A percentile compares a stretch with the other conserved stretches of the same genome.
Conservation (phyloP, 2,888 invertebrate species). For the Caenorhabditis sp. region DNA sequence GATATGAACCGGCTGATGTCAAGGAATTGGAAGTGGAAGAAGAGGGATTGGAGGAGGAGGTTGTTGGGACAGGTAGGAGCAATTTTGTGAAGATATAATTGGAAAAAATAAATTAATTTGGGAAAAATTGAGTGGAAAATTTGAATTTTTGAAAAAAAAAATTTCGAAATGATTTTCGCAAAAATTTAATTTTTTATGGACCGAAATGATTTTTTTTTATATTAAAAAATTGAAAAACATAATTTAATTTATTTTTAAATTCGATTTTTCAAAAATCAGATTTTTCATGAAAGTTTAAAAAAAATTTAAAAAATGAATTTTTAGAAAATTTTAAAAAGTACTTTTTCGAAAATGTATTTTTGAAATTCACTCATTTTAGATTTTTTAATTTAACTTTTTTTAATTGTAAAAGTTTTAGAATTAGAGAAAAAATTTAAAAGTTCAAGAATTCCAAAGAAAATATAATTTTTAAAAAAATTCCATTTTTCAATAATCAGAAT, state of each 20-base stretch:
- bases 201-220: background rate
- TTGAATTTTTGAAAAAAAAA: slow-evolving; percentile 10
- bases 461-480: background rate
- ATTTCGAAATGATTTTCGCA: slow-evolving; percentile 1
- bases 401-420: background rate
- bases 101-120: too few species aligned
- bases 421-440: background rate
- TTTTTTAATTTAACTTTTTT: too few species aligned
- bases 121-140: too few species aligned
- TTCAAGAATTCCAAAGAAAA: background rate
- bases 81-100: too few species aligned
- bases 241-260: too few species aligned
- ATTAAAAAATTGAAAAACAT: slow-evolving; percentile 1
- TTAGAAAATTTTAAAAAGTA: too few species aligned
- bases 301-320: too few species aligned
- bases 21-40: slow-evolving; percentile 21
- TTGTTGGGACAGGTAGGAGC: slow-evolving; percentile 35
- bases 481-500: too few species aligned
- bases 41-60: slow-evolving; percentile 8
- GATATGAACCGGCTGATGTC: slow-evolving; percentile 43
- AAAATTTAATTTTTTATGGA: background rate
- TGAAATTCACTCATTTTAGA: background rate
- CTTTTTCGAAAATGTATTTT: background rate
- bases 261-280: too few species aligned
- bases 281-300: too few species aligned